Base-by-base conservation (phyloP, 1,140 invertebrate genomes). In the Berghia stephanieae region DNA sequence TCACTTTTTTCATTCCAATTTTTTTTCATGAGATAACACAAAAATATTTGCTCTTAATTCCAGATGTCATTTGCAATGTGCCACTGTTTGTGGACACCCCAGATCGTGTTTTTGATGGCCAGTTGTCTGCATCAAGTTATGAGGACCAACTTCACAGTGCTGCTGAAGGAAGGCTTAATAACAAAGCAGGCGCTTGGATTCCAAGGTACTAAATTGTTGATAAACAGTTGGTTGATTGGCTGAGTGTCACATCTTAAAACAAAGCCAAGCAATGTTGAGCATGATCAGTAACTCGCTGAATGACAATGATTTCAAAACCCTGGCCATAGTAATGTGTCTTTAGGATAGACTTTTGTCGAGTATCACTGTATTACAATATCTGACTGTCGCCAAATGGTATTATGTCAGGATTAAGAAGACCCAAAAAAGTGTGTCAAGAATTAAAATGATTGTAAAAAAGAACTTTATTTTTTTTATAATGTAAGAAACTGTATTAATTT, bases 161-260 rank as follows among this genome's bases (percentile, higher is more conserved):
- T 36, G 34, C 43, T 31, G 67, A 70, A 55, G 81, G 78, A 42
- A 66, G 81, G 40, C 74, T 82, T 8, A 70, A 73, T 49, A 80
- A 80, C 74, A 52, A 72, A 21, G 67, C 67, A 46, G 78, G 75
- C n/a, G 76, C 79, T 21, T 82, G 78, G 78, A 74, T 80, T 6
- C 79, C 78, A 46, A 21, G 69, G 81, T 82, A 60, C 73, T 24
- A 13, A 18, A 13, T n/a, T 49, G 10, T 49, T 13, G 10, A 13
- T 49, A 13, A 10, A 49, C 46, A 49, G 10, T 49, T 49, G 10
- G n/a, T 49, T 10, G 21, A n/a, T 27, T 60, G 8, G 21, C 31
- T 60, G 57, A 24, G 21, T 24, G 24, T 60, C 6, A 24, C 6
- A n/a, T 27, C 6, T 13, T 60, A 24, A 60, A 60, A 6, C 21